Percentiles rank a stretch among this genome's conserved stretches.
Evolutionary conservation across 1,140 invertebrate genomes (phyloP).

Genomic region (Frieseomelitta varia): DNA sequence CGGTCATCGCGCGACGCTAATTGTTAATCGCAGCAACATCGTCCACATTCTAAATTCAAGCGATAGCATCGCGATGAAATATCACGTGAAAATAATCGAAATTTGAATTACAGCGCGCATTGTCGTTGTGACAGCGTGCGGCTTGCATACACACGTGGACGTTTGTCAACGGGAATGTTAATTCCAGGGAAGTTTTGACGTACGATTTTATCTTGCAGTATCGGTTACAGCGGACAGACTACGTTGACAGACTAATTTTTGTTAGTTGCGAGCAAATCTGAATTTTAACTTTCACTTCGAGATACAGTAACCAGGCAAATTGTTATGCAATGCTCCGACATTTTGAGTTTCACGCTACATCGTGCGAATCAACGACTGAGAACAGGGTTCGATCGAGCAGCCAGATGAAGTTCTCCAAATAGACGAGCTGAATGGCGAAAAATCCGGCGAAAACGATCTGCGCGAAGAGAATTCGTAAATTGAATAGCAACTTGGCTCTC

Average conservation of each 20-base stretch:
- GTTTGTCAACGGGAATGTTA: neutral
- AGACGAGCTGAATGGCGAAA: neutral
- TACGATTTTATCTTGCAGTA: neutral
- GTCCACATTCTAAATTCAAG: neutral
- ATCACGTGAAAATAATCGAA: slow-evolving; percentile 5
- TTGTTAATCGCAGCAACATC: neutral
- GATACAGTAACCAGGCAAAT: no score
- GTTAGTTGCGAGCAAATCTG: no score
- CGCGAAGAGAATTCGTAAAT: neutral
- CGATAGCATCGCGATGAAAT: neutral
- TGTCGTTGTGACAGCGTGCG: neutral
- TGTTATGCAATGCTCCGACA: no score
- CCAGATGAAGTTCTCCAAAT: neutral
- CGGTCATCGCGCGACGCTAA: neutral
- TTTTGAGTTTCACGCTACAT: no score
- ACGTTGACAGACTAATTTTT: no score
- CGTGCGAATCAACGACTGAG: no score
- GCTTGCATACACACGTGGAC: neutral
- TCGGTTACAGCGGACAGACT: no score
- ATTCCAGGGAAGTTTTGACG: neutral
- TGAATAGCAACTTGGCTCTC: neutral
- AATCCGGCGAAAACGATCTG: neutral
- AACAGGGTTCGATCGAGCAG: neutral
- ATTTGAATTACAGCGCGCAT: neutral
- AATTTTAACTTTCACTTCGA: no score